Base-by-base conservation (phyloP, 2,113 vertebrate genomes). In the Ursus arctos region DNA sequence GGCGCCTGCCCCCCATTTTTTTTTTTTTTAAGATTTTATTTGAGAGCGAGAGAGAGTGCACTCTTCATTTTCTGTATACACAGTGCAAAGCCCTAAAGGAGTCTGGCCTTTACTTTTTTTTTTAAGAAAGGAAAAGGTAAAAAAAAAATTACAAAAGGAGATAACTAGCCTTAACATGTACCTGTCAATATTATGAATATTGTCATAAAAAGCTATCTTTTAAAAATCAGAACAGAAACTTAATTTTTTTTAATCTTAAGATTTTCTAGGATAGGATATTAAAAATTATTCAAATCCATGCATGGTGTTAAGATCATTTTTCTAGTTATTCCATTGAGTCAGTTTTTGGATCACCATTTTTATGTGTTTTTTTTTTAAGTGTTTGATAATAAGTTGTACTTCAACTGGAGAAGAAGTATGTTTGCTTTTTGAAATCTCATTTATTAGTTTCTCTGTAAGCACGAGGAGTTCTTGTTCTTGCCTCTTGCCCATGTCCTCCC, bases 161-260 rank as follows among this genome's bases (percentile, higher is more conserved):
- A 92, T 98, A 98, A 98, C 98, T 99, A 99, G 99, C 99, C 99
- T 99, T 99, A 99, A 99, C 96, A 79, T 97, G 98, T 99, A 98
- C 98, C 77, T 98, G 97, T 99, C 98, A 98, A 91, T 98, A 98
- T 98, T 98, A 98, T 87, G 98, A 95, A 97, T 99, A 97, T 98
- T 99, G 98, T 98, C 98, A 98, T 98, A 98, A 98, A 98, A 98
- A 98, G 97, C 97, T 98, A 98, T 97, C 98, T 99, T 98, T 99
- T 98, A 98, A 98, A 97, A 99, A 99, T 97, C 96, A 98, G 98
- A 99, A 98, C 98, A 98, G 98, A 98, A 97, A 98, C 98, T 98
- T 98, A 99, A 98, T 98, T 99, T 99, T 99, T 99, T 99, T 99
- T 98, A 98, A 99, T 97, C 97, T 98, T 98, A 98, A 98, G 97